A percentile compares a stretch with the other conserved stretches of the same genome.
Evolutionary conservation across 2,888 invertebrate species (phyloP).

Genomic region (Plebejus anna): DNA sequence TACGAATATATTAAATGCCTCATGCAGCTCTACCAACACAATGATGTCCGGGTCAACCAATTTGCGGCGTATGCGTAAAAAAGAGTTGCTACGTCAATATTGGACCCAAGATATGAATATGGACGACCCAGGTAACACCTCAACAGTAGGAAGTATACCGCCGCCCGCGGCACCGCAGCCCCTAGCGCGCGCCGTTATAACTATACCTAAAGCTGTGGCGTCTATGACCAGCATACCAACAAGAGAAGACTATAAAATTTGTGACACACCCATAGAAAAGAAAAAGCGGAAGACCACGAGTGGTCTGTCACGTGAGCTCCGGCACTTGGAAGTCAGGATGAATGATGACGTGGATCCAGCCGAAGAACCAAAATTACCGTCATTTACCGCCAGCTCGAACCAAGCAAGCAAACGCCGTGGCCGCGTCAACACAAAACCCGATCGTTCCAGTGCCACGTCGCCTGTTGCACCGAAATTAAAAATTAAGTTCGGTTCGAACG

Average conservation of each 20-base stretch:
- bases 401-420: conserved; percentile 58
- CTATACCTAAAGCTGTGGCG: conserved; percentile 93
- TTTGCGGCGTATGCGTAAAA: conserved; percentile 92
- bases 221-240: conserved; percentile 94
- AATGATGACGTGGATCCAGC: conserved; percentile 76
- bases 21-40: conserved; percentile 64
- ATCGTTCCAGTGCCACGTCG: conserved; percentile 46
- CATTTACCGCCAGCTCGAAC: conserved; percentile 45
- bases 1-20: conserved; percentile 59
- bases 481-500: conserved; percentile 85
- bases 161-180: conserved; percentile 81
- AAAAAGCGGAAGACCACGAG: conserved; percentile 81
- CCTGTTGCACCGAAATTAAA: conserved; percentile 85
- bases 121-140: conserved; percentile 84
- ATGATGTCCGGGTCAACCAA: conserved; percentile 84
- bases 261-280: conserved; percentile 84
- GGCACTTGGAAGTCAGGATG: conserved; percentile 81
- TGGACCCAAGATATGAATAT: conserved; percentile 93
- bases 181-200: conserved; percentile 85
- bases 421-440: conserved; percentile 53
- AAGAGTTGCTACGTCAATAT: conserved; percentile 88
- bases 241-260: conserved; percentile 88
- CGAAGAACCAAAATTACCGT: conserved; percentile 59
- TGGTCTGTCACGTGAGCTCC: conserved; percentile 80
- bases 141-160: conserved; percentile 70